phyloP scores from a whole-genome alignment of 2,888 invertebrate species.

The Diplolepis rosae region DNA sequence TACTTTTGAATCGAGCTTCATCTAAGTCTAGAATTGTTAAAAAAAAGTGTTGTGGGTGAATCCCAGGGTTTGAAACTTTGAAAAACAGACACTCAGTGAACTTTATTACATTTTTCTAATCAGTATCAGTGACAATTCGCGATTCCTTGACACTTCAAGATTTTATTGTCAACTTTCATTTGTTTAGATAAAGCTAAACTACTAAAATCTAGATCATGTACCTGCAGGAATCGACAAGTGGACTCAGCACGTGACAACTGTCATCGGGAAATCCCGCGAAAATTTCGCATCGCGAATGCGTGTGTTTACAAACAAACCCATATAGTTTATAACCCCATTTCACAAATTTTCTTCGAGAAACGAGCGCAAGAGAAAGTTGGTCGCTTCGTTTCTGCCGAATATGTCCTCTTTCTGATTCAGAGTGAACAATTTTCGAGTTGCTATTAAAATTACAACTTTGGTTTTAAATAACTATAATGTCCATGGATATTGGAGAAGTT shows the following conservation, averaged over 20 bases:
- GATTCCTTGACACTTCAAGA: not conserved
- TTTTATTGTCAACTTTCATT: slow-evolving; percentile 3
- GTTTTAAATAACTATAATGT: slow-evolving; percentile 69
- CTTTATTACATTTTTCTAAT: too few relatives aligned
- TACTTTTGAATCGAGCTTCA: not conserved
- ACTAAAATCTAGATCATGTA: not conserved
- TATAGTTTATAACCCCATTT: slow-evolving; percentile 30
- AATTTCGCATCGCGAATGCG: slow-evolving; percentile 17
- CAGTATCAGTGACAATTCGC: slow-evolving; percentile 13
- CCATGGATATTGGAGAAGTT: slow-evolving; percentile 67
- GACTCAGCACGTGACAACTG: slow-evolving; percentile 13
- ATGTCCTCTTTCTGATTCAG: slow-evolving; percentile 91
- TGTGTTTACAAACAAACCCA: slow-evolving; percentile 27
- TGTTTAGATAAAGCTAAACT: not conserved
- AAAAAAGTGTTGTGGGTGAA: not conserved
- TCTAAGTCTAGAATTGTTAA: not conserved
- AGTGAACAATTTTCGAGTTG: slow-evolving; percentile 74
- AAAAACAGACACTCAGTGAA: not conserved
- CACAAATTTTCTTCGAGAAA: slow-evolving; percentile 17
- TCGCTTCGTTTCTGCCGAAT: slow-evolving; percentile 47
- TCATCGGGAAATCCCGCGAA: slow-evolving; percentile 24
- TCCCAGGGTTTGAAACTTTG: not conserved
- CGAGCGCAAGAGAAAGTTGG: slow-evolving; percentile 24
- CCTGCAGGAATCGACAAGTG: not conserved
- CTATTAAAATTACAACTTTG: slow-evolving; percentile 87